Conservation (phyloP, 2,888 invertebrate genomes). For the Andrena bicolor region DNA sequence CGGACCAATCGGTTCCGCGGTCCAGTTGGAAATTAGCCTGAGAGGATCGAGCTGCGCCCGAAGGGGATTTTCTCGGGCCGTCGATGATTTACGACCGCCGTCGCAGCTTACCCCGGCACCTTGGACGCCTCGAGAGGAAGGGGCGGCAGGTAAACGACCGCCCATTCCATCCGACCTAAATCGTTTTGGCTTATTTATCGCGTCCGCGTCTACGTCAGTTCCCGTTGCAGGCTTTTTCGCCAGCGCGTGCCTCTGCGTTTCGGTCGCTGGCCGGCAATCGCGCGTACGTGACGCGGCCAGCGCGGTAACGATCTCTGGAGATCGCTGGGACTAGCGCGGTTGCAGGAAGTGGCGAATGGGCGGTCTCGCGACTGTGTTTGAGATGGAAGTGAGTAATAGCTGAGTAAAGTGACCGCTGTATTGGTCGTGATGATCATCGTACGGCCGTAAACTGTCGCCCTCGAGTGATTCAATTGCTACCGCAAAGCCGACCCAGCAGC, state of each 20-base stretch:
- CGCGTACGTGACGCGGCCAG: conserved; percentile 7
- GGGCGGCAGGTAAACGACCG: conserved; percentile 25
- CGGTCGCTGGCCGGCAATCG: no score
- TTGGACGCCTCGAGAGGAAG: background rate
- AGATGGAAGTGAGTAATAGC: conserved; percentile 74
- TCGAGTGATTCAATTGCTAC: conserved; percentile 76
- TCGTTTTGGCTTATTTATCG: conserved; percentile 1
- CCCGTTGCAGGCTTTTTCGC: no score
- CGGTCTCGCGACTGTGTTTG: conserved; percentile 71
- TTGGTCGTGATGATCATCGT: conserved; percentile 75
- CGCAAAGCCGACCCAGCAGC: conserved; percentile 68
- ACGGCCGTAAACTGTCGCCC: conserved; percentile 74
- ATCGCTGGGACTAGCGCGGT: conserved; percentile 55
- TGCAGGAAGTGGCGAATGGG: conserved; percentile 71
- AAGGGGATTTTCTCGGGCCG: background rate
- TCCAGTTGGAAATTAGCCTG: conserved; percentile 22
- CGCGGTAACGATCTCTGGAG: conserved; percentile 42
- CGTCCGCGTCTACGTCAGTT: no score
- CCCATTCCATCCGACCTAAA: background rate
- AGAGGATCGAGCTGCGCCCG: conserved; percentile 25
- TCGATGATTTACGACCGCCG: background rate
- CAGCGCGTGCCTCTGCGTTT: no score
- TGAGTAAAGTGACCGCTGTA: conserved; percentile 75
- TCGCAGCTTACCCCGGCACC: background rate
- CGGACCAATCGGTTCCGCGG: conserved; percentile 14